These are phyloP conservation scores for Athene cunicularia DNA, from an alignment of 2,113 vertebrate species.

Conservation along the genomic window DNA sequence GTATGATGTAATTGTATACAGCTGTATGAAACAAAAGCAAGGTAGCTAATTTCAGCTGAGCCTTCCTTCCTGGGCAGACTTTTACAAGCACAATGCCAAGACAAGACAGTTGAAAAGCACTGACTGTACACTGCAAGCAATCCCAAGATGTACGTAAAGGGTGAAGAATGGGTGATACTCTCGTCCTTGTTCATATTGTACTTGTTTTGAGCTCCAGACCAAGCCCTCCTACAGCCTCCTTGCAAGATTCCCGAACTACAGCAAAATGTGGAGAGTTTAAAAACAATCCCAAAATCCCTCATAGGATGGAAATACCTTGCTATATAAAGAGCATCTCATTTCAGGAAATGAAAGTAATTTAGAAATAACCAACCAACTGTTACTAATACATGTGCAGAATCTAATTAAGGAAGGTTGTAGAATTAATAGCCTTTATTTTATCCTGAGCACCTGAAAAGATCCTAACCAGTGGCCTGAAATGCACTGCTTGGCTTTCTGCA, in stretches of 20 bases:
- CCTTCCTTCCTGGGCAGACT: neutral
- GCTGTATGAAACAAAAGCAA: neutral
- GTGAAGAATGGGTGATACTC: neutral
- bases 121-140: neutral
- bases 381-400: constrained; percentile 6
- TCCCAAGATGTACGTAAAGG: neutral
- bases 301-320: neutral
- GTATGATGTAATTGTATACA: neutral
- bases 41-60: neutral
- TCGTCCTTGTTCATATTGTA: neutral
- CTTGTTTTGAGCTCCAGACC: neutral
- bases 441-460: neutral
- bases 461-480: neutral
- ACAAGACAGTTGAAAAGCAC: neutral
- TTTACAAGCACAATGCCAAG: neutral
- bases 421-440: constrained; percentile 58
- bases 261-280: neutral
- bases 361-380: constrained; percentile 32
- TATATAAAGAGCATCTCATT: constrained; percentile 20
- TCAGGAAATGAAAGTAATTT: constrained; percentile 21
- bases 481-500: neutral
- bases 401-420: constrained; percentile 34
- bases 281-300: neutral
- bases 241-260: neutral
- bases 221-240: neutral